Evolutionary conservation across 1,140 invertebrate genomes (phyloP), one percentile per base, ranked within the genome.

Genomic region (Danaus plexippus): DNA sequence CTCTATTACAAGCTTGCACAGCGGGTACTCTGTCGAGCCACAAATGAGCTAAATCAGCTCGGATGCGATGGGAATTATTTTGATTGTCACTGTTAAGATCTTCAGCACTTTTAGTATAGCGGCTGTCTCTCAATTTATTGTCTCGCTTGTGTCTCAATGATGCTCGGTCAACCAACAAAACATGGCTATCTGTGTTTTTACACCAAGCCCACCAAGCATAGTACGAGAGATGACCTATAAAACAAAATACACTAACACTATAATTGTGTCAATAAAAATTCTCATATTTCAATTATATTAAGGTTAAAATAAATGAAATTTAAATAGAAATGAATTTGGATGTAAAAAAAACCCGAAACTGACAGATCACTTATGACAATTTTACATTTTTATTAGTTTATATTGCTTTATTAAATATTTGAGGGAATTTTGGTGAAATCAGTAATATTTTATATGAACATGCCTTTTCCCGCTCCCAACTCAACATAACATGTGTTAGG

Each of bases 381-480:
- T 32, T 32, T 32, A 32, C 3, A 1, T 15, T 15, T 15, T 15
- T 15, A 15, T 15, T 15, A 15, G 1, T 15, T 15, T 15, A 1
- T 1, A 15, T 15, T 15, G 1, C 3, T 15, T 1, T 15, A 1
- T 3, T 15, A 15, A 1, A 15, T 15, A 15, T 15, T 15, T 15
- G 15, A 15, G 3, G 1, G 3, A 15, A 15, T 15, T 15, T 15
- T 15, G 15, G 15, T 15, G 1, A 15, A 3, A 15, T 15, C 15
- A 15, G 15, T 3, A 15, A 15, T 15, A 15, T 15, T 15, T 32
- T 6, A 32, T 32, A 32, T 32, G 7, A 15, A 32, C 22, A 32
- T 0, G 90, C 94, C 95, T 90, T 93, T 94, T n/a, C 95, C 95
- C 18, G 95, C 94, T 9, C 95, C 95, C 78, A 96, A 92, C 80